A percentile compares a stretch with the other conserved stretches of the same genome.
Evolutionary conservation across 2,113 vertebrate genomes (phyloP).

Genomic region (Nannobrachium achirus): DNA sequence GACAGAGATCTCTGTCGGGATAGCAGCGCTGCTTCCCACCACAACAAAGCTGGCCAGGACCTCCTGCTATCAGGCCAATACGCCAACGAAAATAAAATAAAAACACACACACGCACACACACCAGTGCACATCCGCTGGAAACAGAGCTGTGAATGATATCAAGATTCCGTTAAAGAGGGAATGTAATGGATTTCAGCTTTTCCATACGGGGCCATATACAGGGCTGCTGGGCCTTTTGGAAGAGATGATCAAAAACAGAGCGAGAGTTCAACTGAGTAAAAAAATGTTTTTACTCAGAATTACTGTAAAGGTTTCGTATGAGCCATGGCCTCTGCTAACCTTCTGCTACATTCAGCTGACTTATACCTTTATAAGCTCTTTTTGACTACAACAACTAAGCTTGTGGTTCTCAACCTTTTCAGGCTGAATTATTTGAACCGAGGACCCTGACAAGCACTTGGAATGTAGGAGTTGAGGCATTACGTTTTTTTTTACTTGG

Average conservation of each 20-base stretch:
- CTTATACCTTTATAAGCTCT: too few relatives aligned
- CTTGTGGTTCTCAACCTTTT: too few relatives aligned
- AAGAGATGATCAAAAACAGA: conserved; percentile 13
- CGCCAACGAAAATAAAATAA: conserved; percentile 23
- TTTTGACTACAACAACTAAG: too few relatives aligned
- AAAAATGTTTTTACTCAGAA: background rate
- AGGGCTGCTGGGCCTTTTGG: background rate
- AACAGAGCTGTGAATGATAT: conserved; percentile 65
- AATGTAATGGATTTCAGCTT: conserved; percentile 40
- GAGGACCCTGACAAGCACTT: too few relatives aligned
- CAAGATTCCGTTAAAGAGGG: conserved; percentile 57
- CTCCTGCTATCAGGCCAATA: conserved; percentile 48
- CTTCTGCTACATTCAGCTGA: conserved; percentile 34
- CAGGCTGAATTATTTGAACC: too few relatives aligned
- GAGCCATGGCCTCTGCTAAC: conserved; percentile 18
- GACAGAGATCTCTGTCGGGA: conserved; percentile 62
- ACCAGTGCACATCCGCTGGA: conserved; percentile 51
- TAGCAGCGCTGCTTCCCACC: conserved; percentile 61
- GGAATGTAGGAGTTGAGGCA: too few relatives aligned
- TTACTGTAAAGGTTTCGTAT: background rate
- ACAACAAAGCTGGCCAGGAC: conserved; percentile 58
- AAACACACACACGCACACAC: background rate
- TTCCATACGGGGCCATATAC: conserved; percentile 15
- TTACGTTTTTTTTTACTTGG: too few relatives aligned
- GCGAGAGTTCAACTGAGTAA: background rate